phyloP scores from a whole-genome alignment of 2,888 invertebrate species.

The Aproaerema taeniolella region DNA sequence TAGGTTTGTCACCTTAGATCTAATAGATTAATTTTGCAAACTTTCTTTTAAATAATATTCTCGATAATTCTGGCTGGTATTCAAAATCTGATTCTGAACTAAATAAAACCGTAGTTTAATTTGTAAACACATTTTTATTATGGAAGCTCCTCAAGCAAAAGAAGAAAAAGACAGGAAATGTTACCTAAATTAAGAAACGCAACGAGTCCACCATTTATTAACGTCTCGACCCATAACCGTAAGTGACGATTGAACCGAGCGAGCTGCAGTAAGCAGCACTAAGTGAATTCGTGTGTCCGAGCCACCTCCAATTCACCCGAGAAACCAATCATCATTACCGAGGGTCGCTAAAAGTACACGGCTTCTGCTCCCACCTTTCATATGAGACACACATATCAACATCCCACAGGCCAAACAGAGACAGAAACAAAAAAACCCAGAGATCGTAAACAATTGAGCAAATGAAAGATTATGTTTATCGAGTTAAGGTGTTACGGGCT shows the following conservation, averaged over 20 bases:
- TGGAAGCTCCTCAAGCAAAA: no score
- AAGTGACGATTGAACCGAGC: slow-evolving; percentile 23
- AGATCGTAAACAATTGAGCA: slow-evolving; percentile 61
- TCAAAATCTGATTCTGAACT: no score
- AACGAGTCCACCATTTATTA: slow-evolving; percentile 25
- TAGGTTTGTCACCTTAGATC: no score
- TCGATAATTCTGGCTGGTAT: no score
- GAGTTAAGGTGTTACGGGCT: slow-evolving; percentile 62
- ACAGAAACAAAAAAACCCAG: slow-evolving; percentile 31
- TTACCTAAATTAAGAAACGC: slow-evolving; percentile 7
- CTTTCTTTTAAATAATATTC: no score
- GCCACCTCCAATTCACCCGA: slow-evolving; percentile 59
- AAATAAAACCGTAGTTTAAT: no score
- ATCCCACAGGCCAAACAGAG: slow-evolving; percentile 25
- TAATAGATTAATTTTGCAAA: no score
- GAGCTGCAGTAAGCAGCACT: slow-evolving; percentile 33
- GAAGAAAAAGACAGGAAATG: no score
- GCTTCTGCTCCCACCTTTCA: slow-evolving; percentile 44
- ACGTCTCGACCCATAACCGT: slow-evolving; percentile 29
- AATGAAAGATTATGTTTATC: slow-evolving; percentile 76
- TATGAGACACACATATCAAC: slow-evolving; percentile 27
- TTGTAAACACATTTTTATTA: no score
- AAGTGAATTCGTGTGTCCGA: slow-evolving; percentile 72
- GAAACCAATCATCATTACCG: slow-evolving; percentile 69
- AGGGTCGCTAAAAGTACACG: slow-evolving; percentile 31